Evolutionary conservation across 1,140 invertebrate species (phyloP).

Genomic region (Mercenaria mercenaria): DNA sequence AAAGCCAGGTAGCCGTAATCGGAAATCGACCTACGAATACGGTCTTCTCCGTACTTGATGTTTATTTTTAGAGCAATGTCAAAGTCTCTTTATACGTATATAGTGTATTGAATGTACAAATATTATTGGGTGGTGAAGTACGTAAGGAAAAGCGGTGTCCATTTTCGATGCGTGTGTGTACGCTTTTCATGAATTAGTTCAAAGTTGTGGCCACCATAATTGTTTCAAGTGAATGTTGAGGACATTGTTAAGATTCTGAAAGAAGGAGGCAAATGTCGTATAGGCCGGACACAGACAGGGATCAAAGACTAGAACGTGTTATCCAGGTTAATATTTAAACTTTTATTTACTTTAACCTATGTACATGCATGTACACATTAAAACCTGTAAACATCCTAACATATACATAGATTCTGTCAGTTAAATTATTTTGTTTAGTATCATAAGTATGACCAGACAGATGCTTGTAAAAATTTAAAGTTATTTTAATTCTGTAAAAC

Average conservation of each 20-base stretch:
- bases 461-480: too few relatives aligned
- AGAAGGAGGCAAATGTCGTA: slow-evolving; percentile 59
- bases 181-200: not conserved
- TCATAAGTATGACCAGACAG: too few relatives aligned
- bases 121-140: not conserved
- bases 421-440: too few relatives aligned
- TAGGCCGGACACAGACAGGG: slow-evolving; percentile 52
- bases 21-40: slow-evolving; percentile 22
- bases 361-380: too few relatives aligned
- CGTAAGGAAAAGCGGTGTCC: not conserved
- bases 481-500: too few relatives aligned
- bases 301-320: slow-evolving; percentile 63
- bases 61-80: slow-evolving; percentile 46
- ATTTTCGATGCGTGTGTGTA: slow-evolving; percentile 1
- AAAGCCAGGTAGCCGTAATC: slow-evolving; percentile 23
- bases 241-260: not conserved
- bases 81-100: slow-evolving; percentile 10
- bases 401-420: too few relatives aligned
- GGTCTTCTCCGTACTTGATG: not conserved
- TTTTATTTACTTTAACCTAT: slow-evolving; percentile 25
- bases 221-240: not conserved
- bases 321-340: slow-evolving; percentile 56
- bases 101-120: not conserved
- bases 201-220: not conserved
- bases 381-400: too few relatives aligned